A percentile compares a stretch with the other conserved stretches of the same genome.
These are phyloP conservation scores for Lobophora halterata DNA, from an alignment of 2,888 invertebrate species.

Conservation along the genomic window DNA sequence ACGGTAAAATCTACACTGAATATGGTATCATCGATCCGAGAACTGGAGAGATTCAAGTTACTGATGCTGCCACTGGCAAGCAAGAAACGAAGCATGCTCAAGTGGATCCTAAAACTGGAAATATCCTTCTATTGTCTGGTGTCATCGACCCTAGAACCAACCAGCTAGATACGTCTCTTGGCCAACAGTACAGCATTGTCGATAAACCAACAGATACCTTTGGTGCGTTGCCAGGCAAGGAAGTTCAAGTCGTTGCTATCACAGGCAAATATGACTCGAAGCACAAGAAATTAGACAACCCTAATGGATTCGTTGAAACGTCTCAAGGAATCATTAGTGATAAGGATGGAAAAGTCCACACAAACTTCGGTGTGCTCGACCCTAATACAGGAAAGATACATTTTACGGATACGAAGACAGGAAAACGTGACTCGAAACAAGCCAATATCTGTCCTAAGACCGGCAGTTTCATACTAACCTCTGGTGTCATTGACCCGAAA, in stretches of 20 bases:
- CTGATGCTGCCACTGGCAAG: slow-evolving; percentile 68
- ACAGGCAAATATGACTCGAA: slow-evolving; percentile 82
- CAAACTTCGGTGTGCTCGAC: slow-evolving; percentile 83
- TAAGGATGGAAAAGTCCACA: slow-evolving; percentile 85
- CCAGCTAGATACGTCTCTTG: slow-evolving; percentile 77
- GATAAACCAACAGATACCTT: slow-evolving; percentile 79
- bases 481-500: slow-evolving; percentile 82
- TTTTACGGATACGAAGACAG: slow-evolving; percentile 82
- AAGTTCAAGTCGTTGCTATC: slow-evolving; percentile 80
- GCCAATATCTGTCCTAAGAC: slow-evolving; percentile 77
- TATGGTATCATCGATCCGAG: slow-evolving; percentile 83
- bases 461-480: slow-evolving; percentile 80
- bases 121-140: slow-evolving; percentile 75
- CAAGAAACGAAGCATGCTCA: slow-evolving; percentile 66
- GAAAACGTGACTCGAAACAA: slow-evolving; percentile 82
- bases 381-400: slow-evolving; percentile 79
- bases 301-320: slow-evolving; percentile 77
- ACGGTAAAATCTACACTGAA: slow-evolving; percentile 83
- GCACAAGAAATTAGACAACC: slow-evolving; percentile 79
- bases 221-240: slow-evolving; percentile 62
- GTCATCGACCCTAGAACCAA: slow-evolving; percentile 82
- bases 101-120: slow-evolving; percentile 77
- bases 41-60: slow-evolving; percentile 73
- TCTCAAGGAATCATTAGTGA: slow-evolving; percentile 82
- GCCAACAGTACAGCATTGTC: slow-evolving; percentile 82